Evolutionary conservation across 2,113 vertebrate genomes (phyloP).

Genomic region (Sporophila hypoxantha): DNA sequence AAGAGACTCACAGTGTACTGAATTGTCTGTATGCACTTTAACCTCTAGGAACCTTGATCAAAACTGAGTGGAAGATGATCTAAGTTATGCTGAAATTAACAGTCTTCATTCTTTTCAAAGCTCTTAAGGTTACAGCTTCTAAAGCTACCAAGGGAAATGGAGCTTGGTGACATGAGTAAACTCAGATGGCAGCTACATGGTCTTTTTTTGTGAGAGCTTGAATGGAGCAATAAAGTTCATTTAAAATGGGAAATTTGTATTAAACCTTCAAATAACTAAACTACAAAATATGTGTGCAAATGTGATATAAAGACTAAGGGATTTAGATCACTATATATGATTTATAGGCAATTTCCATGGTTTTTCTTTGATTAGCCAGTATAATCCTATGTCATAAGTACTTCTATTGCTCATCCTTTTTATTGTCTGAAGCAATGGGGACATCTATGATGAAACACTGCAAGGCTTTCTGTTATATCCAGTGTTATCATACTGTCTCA

Average conservation of each 20-base stretch:
- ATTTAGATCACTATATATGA: neutral
- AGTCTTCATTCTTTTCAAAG: neutral
- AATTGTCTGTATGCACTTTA: neutral
- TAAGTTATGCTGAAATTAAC: neutral
- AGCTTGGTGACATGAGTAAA: neutral
- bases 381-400: neutral
- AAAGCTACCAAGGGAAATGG: neutral
- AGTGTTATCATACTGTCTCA: neutral
- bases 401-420: neutral
- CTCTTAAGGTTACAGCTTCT: neutral
- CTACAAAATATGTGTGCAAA: neutral
- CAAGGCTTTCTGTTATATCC: neutral
- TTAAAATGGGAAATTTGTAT: neutral
- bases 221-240: neutral
- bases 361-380: neutral
- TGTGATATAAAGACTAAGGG: neutral
- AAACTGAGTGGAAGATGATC: neutral
- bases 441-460: neutral
- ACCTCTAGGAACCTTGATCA: neutral
- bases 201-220: neutral
- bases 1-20: neutral
- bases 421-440: neutral
- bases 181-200: neutral
- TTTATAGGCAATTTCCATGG: neutral
- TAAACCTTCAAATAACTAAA: neutral